phyloP scores from a whole-genome alignment of 2,888 invertebrate species.

The Drosophila pseudotalamancana region DNA sequence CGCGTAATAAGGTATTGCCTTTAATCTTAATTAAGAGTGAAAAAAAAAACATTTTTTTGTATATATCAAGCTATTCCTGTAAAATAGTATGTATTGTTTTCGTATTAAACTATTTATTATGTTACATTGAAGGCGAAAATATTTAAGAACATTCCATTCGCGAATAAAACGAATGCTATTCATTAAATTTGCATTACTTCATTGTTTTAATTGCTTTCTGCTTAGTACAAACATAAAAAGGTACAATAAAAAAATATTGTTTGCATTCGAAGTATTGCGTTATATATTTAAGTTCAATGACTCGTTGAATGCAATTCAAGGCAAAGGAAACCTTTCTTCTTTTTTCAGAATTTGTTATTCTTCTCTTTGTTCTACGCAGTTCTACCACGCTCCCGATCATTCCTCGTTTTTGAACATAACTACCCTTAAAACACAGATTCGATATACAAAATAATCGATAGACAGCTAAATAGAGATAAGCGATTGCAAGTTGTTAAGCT shows the following conservation, averaged over 20 bases:
- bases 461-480: neutral
- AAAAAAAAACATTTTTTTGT: slow-evolving; percentile 23
- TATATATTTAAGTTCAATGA: too few species aligned
- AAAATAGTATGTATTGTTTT: slow-evolving; percentile 64
- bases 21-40: slow-evolving; percentile 16
- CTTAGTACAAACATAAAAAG: too few species aligned
- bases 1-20: slow-evolving; percentile 38
- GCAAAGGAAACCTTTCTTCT: too few species aligned
- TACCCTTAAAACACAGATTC: slow-evolving; percentile 12
- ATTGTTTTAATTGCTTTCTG: neutral
- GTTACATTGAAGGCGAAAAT: slow-evolving; percentile 51
- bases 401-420: slow-evolving; percentile 25
- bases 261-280: too few species aligned
- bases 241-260: too few species aligned
- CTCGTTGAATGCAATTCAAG: slow-evolving; percentile 7
- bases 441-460: slow-evolving; percentile 19
- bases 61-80: slow-evolving; percentile 48
- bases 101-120: slow-evolving; percentile 64
- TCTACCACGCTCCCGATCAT: slow-evolving; percentile 12
- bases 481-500: neutral
- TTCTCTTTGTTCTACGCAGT: slow-evolving; percentile 1
- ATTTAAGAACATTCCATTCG: slow-evolving; percentile 39
- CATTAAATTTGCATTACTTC: slow-evolving; percentile 3
- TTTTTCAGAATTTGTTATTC: too few species aligned
- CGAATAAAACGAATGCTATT: slow-evolving; percentile 46